phyloP scores from a whole-genome alignment of 2,888 invertebrate genomes.

The Amphimallon solstitiale region DNA sequence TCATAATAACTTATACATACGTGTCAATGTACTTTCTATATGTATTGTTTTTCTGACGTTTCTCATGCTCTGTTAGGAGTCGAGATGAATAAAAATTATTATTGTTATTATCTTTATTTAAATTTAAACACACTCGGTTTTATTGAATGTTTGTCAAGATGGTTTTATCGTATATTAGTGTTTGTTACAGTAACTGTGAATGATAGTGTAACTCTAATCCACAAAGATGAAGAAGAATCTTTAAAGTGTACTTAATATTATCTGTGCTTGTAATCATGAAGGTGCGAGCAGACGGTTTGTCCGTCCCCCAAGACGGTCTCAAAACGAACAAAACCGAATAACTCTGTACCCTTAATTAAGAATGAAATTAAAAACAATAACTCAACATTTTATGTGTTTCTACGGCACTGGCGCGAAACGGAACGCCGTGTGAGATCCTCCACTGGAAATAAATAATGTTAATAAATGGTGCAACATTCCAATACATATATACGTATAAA shows the following conservation, averaged over 20 bases:
- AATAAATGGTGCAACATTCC: constrained; percentile 55
- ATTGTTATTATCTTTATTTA: no score
- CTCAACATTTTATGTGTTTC: constrained; percentile 36
- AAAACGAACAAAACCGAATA: constrained; percentile 33
- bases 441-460: constrained; percentile 55
- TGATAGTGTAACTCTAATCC: constrained; percentile 1
- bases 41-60: no score
- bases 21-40: no score
- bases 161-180: no score
- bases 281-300: constrained; percentile 13
- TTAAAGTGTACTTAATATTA: constrained; percentile 4
- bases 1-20: no score
- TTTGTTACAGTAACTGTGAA: background rate
- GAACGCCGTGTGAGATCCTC: constrained; percentile 48
- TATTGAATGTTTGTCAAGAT: no score
- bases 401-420: constrained; percentile 37
- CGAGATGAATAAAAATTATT: no score
- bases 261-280: constrained; percentile 20
- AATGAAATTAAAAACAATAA: constrained; percentile 40
- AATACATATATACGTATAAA: constrained; percentile 39
- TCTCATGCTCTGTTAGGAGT: no score
- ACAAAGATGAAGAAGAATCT: background rate
- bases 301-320: constrained; percentile 19
- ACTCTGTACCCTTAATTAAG: constrained; percentile 37
- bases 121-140: no score